Percentiles rank a stretch among this genome's conserved stretches.
Conservation (phyloP, 2,888 invertebrate species). For the Ophioninae sp. region DNA sequence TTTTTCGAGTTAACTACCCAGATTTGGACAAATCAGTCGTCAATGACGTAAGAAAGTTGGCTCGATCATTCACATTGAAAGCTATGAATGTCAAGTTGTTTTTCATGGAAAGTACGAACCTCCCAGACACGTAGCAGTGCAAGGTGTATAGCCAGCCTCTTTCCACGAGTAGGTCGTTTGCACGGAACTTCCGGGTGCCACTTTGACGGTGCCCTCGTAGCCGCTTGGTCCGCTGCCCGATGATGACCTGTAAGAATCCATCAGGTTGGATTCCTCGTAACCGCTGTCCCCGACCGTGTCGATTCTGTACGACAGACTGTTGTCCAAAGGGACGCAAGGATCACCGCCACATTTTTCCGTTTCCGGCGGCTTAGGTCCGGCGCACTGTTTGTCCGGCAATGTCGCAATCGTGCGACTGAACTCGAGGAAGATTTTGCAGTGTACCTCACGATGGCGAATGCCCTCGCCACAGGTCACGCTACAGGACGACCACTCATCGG, state of each 20-base stretch:
- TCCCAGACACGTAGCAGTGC: conserved; percentile 96
- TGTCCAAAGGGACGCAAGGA: conserved; percentile 84
- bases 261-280: conserved; percentile 78
- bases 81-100: background rate
- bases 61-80: background rate
- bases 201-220: conserved; percentile 82
- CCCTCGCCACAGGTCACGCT: conserved; percentile 96
- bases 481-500: conserved; percentile 96
- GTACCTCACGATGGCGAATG: conserved; percentile 91
- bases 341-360: conserved; percentile 91
- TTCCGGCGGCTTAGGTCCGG: conserved; percentile 91
- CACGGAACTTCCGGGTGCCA: conserved; percentile 87
- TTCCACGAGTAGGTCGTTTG: conserved; percentile 94
- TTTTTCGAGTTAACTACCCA: background rate
- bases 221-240: conserved; percentile 67
- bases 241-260: conserved; percentile 77
- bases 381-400: conserved; percentile 93
- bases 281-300: conserved; percentile 80
- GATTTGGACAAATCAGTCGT: background rate
- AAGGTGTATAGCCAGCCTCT: conserved; percentile 94
- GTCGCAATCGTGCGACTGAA: conserved; percentile 94
- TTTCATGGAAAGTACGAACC: conserved; percentile 82
- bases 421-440: conserved; percentile 96
- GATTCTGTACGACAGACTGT: conserved; percentile 78
- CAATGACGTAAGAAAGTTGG: background rate